phyloP scores from a whole-genome alignment of 2,797 vertebrate species.

The Eleutherodactylus coqui region DNA sequence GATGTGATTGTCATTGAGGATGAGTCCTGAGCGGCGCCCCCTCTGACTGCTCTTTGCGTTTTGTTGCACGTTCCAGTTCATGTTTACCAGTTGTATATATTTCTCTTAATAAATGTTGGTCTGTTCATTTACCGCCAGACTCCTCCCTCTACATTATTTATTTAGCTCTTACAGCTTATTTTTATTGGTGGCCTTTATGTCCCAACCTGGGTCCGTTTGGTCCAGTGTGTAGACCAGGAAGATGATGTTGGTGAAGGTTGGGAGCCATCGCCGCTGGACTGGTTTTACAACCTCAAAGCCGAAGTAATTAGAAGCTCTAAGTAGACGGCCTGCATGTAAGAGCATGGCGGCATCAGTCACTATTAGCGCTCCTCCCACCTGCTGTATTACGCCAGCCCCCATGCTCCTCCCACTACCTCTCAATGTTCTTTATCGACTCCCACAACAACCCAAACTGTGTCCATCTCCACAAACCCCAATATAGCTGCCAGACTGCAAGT shows the following conservation, averaged over 20 bases:
- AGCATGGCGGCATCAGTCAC: neutral
- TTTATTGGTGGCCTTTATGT: neutral
- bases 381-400: neutral
- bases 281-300: conserved; percentile 85
- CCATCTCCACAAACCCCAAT: conserved; percentile 70
- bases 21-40: neutral
- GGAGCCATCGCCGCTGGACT: conserved; percentile 76
- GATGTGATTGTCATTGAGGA: conserved; percentile 64
- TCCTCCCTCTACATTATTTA: neutral
- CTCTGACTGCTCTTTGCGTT: neutral
- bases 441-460: conserved; percentile 69
- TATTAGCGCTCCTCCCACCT: neutral
- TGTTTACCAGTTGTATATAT: conserved; percentile 46
- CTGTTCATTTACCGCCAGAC: conserved; percentile 6
- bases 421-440: conserved; percentile 67
- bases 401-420: conserved; percentile 59
- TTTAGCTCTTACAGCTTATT: neutral
- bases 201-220: neutral
- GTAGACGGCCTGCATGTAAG: conserved; percentile 70
- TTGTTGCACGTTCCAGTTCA: neutral
- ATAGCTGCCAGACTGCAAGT: conserved; percentile 68
- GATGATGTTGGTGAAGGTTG: conserved; percentile 78
- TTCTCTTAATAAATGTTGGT: conserved; percentile 29
- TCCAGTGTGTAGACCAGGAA: conserved; percentile 86
- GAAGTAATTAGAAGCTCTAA: conserved; percentile 84